These are phyloP conservation scores for Caranx ignobilis DNA, from an alignment of 2,113 vertebrate species.

Conservation along the genomic window DNA sequence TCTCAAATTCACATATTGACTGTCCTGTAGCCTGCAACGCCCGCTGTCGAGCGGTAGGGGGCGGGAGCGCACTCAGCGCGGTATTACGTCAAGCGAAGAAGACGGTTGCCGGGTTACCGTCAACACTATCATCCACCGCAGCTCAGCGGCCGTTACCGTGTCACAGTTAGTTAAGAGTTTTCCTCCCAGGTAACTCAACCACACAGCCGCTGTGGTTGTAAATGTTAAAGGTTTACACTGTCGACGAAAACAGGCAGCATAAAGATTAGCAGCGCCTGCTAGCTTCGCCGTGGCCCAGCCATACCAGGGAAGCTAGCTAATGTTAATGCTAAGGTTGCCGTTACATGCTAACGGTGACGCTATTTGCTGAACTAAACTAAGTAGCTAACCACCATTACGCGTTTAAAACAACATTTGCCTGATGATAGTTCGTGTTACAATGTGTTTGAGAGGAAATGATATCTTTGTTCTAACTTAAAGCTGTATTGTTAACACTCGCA, in stretches of 20 bases:
- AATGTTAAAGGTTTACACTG: too few relatives aligned
- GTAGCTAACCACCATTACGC: not conserved
- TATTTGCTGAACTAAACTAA: not conserved
- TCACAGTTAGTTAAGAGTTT: not conserved
- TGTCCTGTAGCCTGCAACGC: too few relatives aligned
- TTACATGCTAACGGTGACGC: not conserved
- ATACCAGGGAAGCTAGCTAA: not conserved
- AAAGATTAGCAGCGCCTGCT: not conserved
- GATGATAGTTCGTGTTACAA: not conserved
- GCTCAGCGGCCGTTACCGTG: not conserved
- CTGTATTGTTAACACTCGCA: not conserved
- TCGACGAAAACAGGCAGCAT: not conserved
- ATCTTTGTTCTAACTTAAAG: not conserved
- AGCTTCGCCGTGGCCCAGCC: not conserved
- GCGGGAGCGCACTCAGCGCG: not conserved
- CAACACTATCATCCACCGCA: not conserved
- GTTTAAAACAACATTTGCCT: too few relatives aligned
- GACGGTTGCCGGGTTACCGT: conserved; percentile 50
- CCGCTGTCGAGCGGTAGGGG: not conserved
- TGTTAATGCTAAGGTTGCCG: not conserved
- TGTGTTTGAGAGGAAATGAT: not conserved
- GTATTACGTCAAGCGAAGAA: not conserved
- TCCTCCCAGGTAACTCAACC: not conserved
- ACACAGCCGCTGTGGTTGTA: not conserved
- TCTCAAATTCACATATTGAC: not conserved